These are phyloP conservation scores for Lonchura striata DNA, from an alignment of 2,113 vertebrate species.

Conservation along the genomic window DNA sequence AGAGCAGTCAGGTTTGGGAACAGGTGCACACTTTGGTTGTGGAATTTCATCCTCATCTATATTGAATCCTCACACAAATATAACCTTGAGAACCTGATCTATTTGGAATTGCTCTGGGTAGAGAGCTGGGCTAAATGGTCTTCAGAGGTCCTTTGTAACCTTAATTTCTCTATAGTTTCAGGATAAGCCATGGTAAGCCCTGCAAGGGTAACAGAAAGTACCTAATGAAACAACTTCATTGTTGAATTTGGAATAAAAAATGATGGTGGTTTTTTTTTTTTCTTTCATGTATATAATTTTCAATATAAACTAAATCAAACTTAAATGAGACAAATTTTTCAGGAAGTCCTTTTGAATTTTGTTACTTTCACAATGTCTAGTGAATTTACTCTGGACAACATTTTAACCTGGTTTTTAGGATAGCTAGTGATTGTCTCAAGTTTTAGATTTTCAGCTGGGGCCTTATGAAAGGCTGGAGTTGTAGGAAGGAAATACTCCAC, in stretches of 20 bases:
- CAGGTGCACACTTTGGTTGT: background rate
- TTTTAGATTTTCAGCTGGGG: background rate
- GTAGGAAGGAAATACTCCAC: background rate
- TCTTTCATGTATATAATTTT: accelerated
- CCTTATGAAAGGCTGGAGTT: background rate
- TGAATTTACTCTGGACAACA: background rate
- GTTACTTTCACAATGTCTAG: accelerated
- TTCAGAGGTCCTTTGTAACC: background rate
- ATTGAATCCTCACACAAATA: background rate
- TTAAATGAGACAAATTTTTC: background rate
- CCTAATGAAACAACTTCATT: background rate
- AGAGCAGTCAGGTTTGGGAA: background rate
- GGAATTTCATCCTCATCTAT: background rate
- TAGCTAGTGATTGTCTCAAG: background rate
- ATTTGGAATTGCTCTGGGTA: background rate
- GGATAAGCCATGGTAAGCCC: background rate
- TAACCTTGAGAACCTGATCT: background rate
- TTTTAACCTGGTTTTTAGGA: background rate
- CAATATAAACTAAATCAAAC: background rate
- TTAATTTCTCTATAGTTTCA: background rate
- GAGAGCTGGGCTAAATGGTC: background rate
- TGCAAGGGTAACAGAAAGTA: background rate
- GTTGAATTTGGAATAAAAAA: background rate
- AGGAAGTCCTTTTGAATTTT: background rate
- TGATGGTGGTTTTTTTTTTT: no score